phyloP scores from a whole-genome alignment of 2,797 vertebrate genomes.

The Squalus acanthias region DNA sequence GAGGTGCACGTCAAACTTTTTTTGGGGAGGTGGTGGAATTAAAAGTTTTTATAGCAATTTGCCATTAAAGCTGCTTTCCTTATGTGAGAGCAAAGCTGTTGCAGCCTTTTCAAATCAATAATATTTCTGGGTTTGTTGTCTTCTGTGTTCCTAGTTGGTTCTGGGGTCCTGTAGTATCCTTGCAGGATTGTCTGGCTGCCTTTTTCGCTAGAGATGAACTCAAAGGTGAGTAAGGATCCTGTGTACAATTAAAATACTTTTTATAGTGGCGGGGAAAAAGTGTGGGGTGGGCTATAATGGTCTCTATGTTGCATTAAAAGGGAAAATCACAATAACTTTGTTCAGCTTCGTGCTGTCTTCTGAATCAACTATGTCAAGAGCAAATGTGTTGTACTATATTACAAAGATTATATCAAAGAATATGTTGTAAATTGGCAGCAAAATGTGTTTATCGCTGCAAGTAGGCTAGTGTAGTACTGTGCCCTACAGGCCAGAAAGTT shows the following conservation, averaged over 20 bases:
- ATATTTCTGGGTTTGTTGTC: conserved; percentile 68
- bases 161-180: conserved; percentile 96
- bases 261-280: neutral
- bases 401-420: neutral
- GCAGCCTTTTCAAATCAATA: conserved; percentile 55
- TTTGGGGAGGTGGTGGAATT: neutral
- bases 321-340: neutral
- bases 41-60: neutral
- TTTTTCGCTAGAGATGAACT: conserved; percentile 98
- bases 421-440: neutral
- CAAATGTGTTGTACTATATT: neutral
- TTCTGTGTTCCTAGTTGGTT: conserved; percentile 84
- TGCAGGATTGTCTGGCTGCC: conserved; percentile 97
- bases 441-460: neutral
- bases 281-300: neutral
- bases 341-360: neutral
- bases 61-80: conserved; percentile 51
- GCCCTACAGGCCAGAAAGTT: too few relatives aligned
- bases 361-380: neutral
- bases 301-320: neutral
- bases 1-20: conserved; percentile 63
- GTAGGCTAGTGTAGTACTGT: neutral
- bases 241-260: neutral
- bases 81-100: conserved; percentile 58
- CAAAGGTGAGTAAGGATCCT: conserved; percentile 73